Percentiles rank a stretch among this genome's conserved stretches.
phyloP scores from a whole-genome alignment of 2,888 invertebrate species.

The Dolichopus griseipennis region DNA sequence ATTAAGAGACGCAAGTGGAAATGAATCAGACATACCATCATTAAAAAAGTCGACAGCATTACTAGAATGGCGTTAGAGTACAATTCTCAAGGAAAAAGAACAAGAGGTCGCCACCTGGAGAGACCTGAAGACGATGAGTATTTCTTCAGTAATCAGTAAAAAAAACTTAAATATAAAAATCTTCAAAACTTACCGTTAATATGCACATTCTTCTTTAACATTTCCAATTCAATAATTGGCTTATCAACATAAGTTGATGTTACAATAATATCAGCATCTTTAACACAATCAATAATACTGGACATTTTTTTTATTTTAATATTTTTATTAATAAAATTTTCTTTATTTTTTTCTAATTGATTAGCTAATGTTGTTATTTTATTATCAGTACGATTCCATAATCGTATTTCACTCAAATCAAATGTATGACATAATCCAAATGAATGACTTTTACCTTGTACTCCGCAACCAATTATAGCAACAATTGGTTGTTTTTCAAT shows the following conservation, averaged over 20 bases:
- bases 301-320: constrained; percentile 23
- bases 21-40: too few relatives aligned
- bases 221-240: constrained; percentile 46
- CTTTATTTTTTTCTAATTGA: constrained; percentile 30
- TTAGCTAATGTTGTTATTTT: constrained; percentile 36
- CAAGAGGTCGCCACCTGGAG: too few relatives aligned
- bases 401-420: constrained; percentile 43
- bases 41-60: too few relatives aligned
- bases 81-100: constrained; percentile 8
- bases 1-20: too few relatives aligned
- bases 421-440: constrained; percentile 45
- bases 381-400: constrained; percentile 49
- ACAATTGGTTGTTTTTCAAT: constrained; percentile 26
- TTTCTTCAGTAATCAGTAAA: too few relatives aligned
- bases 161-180: neutral
- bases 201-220: constrained; percentile 50
- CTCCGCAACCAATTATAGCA: constrained; percentile 48
- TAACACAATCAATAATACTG: constrained; percentile 45
- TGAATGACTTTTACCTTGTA: constrained; percentile 46
- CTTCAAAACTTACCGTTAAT: constrained; percentile 52
- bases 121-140: too few relatives aligned
- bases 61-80: too few relatives aligned
- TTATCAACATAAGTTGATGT: constrained; percentile 48
- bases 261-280: constrained; percentile 53
- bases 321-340: constrained; percentile 21